Percentiles rank a stretch among this genome's conserved stretches.
Conservation (phyloP, 92 coral and sea anemone genomes). For the Muricea muricata region DNA sequence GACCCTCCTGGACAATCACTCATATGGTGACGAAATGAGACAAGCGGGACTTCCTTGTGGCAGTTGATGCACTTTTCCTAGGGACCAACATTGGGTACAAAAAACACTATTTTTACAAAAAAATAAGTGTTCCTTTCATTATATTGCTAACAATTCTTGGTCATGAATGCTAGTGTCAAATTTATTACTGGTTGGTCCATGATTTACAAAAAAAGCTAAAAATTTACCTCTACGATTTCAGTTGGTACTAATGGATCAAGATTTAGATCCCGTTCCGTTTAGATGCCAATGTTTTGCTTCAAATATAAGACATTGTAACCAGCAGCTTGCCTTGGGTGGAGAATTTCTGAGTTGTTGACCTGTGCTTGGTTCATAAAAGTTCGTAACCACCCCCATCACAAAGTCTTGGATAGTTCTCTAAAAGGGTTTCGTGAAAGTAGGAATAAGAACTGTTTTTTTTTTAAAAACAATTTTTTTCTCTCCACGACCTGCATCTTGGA, state of each 20-base stretch:
- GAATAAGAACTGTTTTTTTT: conserved; percentile 43
- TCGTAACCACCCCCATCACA: conserved; percentile 53
- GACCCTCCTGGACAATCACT: not conserved
- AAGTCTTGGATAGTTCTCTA: conserved; percentile 56
- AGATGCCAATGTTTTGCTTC: conserved; percentile 43
- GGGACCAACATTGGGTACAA: not conserved
- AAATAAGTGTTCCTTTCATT: too few species aligned
- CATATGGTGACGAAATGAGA: not conserved
- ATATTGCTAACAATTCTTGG: too few species aligned
- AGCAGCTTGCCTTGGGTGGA: conserved; percentile 40
- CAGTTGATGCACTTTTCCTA: not conserved
- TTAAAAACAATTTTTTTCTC: conserved; percentile 51
- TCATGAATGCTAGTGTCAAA: too few species aligned
- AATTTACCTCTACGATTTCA: conserved; percentile 25
- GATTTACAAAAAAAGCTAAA: conserved; percentile 11
- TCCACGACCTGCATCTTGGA: conserved; percentile 42
- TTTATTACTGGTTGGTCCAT: too few species aligned
- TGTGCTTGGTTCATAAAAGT: conserved; percentile 55
- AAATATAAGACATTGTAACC: conserved; percentile 57
- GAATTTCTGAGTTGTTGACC: conserved; percentile 59
- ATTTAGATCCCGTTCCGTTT: conserved; percentile 43
- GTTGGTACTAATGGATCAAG: conserved; percentile 42
- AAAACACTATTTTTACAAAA: not conserved
- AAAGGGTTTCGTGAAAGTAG: conserved; percentile 57
- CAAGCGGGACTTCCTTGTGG: not conserved